These are phyloP conservation scores for Resseliella maxima DNA, from an alignment of 2,888 invertebrate species.

Conservation along the genomic window DNA sequence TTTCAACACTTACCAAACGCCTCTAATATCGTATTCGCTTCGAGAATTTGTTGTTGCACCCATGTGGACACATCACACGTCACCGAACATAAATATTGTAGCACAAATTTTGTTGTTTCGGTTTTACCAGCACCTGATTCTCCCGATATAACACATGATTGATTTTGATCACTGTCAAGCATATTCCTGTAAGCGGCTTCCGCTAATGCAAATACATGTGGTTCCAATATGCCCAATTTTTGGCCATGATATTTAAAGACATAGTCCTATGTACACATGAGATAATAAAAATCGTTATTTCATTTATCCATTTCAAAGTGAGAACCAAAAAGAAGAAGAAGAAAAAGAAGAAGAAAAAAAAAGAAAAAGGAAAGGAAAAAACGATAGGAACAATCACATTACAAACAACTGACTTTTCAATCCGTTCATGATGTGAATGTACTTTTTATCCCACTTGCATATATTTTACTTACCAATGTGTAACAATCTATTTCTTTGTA, in stretches of 20 bases:
- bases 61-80: slow-evolving; percentile 86
- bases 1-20: slow-evolving; percentile 79
- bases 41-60: slow-evolving; percentile 96
- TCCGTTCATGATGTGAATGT: neutral
- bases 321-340: no score
- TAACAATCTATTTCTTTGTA: slow-evolving; percentile 92
- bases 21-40: slow-evolving; percentile 92
- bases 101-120: slow-evolving; percentile 90
- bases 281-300: neutral
- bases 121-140: slow-evolving; percentile 95
- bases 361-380: no score
- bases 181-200: slow-evolving; percentile 81
- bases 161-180: slow-evolving; percentile 65
- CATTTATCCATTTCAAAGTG: neutral
- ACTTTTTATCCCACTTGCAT: neutral
- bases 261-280: slow-evolving; percentile 73
- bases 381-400: no score
- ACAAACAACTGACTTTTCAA: neutral
- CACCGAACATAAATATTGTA: slow-evolving; percentile 91
- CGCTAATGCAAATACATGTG: slow-evolving; percentile 91
- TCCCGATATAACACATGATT: slow-evolving; percentile 91
- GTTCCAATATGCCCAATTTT: slow-evolving; percentile 83
- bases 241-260: slow-evolving; percentile 85
- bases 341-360: no score
- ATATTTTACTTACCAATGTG: slow-evolving; percentile 77